phyloP scores from a whole-genome alignment of 2,888 invertebrate genomes.

The Monochamus alternatus region DNA sequence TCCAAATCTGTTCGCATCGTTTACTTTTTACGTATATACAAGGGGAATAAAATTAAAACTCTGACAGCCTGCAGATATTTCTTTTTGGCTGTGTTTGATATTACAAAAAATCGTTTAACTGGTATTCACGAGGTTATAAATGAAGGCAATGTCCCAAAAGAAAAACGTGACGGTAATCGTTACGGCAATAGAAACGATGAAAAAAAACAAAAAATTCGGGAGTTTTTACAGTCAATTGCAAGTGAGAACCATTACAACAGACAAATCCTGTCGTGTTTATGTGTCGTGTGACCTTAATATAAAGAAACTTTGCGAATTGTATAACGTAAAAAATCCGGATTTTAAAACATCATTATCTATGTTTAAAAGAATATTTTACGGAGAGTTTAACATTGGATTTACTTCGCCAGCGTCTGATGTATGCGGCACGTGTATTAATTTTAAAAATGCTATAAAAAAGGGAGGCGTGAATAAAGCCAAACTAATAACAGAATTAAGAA shows the following conservation, averaged over 20 bases:
- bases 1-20: background rate
- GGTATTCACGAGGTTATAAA: conserved; percentile 11
- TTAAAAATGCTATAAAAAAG: conserved; percentile 9
- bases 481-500: conserved; percentile 7
- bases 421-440: conserved; percentile 3
- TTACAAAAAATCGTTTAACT: conserved; percentile 20
- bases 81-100: conserved; percentile 16
- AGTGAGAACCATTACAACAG: conserved; percentile 19
- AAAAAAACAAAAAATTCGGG: background rate
- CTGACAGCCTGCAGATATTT: background rate
- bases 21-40: conserved; percentile 11
- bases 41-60: background rate
- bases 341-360: background rate
- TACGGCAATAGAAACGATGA: conserved; percentile 1
- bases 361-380: conserved; percentile 1
- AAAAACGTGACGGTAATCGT: background rate
- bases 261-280: conserved; percentile 3
- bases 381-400: conserved; percentile 12
- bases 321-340: conserved; percentile 14
- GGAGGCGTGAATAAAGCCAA: background rate
- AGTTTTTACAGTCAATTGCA: conserved; percentile 13
- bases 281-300: conserved; percentile 14
- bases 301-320: background rate
- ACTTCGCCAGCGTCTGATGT: conserved; percentile 1
- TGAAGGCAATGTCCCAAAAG: background rate